Conservation (phyloP, 2,797 vertebrate genomes). For the Cetoscarus ocellatus region DNA sequence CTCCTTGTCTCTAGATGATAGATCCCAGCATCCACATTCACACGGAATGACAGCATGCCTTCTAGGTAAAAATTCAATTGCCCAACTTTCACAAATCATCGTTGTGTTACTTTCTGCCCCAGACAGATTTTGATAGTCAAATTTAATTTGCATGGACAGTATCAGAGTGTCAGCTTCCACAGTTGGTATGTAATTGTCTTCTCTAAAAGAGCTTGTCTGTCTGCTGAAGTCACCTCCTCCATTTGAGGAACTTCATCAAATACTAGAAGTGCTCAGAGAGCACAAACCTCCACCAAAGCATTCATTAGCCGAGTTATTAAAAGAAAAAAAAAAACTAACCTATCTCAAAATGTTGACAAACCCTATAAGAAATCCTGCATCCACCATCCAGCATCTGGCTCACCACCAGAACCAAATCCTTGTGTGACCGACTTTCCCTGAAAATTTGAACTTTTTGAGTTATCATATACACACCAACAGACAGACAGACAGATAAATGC, state of each 20-base stretch:
- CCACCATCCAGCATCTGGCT: too few relatives aligned
- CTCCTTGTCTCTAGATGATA: conserved; percentile 10
- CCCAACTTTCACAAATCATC: not conserved
- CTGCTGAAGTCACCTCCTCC: not conserved
- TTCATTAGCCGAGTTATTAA: too few relatives aligned
- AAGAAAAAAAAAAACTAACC: too few relatives aligned
- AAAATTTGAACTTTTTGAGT: too few relatives aligned
- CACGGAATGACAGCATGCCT: conserved; percentile 51
- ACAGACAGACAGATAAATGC: too few relatives aligned
- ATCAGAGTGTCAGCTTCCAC: not conserved
- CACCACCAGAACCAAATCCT: too few relatives aligned
- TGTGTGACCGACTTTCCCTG: too few relatives aligned
- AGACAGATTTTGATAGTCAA: not conserved
- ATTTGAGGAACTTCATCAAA: not conserved
- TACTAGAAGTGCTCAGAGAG: too few relatives aligned
- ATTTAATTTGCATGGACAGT: not conserved
- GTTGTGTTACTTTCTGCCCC: not conserved
- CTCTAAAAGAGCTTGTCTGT: not conserved
- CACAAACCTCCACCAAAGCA: too few relatives aligned
- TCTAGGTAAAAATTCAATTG: conserved; percentile 42
- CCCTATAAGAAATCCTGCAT: too few relatives aligned
- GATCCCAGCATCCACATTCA: conserved; percentile 17
- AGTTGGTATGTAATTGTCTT: not conserved
- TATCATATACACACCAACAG: too few relatives aligned
- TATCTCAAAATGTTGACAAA: too few relatives aligned